Evolutionary conservation across 2,888 invertebrate genomes (phyloP).

Genomic region (Perdita meconis): DNA sequence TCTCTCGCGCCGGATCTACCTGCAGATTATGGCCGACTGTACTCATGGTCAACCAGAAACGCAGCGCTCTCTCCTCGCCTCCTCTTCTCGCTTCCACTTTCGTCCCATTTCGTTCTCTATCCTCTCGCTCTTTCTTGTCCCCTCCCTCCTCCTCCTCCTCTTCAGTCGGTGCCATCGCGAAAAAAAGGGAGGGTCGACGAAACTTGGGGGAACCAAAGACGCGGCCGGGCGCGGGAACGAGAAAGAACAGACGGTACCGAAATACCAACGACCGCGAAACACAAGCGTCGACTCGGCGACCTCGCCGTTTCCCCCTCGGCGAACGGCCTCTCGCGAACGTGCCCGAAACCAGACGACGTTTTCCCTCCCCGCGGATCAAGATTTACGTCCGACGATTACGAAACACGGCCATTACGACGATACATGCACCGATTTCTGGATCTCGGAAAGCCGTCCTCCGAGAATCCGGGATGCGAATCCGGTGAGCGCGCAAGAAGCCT

Average conservation of each 20-base stretch:
- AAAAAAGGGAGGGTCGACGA: conserved; percentile 31
- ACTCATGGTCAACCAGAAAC: conserved; percentile 70
- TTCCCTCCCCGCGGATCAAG: conserved; percentile 1
- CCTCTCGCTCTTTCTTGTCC: neutral
- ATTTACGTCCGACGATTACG: conserved; percentile 45
- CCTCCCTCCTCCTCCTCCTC: neutral
- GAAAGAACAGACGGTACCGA: conserved; percentile 63
- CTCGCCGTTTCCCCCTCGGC: conserved; percentile 42
- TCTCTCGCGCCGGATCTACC: conserved; percentile 65
- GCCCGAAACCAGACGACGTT: conserved; percentile 27
- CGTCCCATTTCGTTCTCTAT: too few relatives aligned
- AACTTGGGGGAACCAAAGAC: conserved; percentile 42
- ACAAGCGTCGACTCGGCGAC: conserved; percentile 65
- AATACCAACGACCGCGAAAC: conserved; percentile 76
- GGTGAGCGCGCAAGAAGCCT: neutral
- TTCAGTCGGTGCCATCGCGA: neutral
- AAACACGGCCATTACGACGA: conserved; percentile 21
- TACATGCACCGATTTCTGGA: conserved; percentile 17
- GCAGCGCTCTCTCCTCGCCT: conserved; percentile 28
- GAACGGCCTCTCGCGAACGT: conserved; percentile 10
- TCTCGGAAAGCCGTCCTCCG: conserved; percentile 1
- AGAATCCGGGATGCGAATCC: neutral
- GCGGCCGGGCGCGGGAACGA: conserved; percentile 19
- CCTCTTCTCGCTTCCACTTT: conserved; percentile 14
- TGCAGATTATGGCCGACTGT: conserved; percentile 68